phyloP scores from a whole-genome alignment of 2,113 vertebrate species.

The Furnarius figulus region DNA sequence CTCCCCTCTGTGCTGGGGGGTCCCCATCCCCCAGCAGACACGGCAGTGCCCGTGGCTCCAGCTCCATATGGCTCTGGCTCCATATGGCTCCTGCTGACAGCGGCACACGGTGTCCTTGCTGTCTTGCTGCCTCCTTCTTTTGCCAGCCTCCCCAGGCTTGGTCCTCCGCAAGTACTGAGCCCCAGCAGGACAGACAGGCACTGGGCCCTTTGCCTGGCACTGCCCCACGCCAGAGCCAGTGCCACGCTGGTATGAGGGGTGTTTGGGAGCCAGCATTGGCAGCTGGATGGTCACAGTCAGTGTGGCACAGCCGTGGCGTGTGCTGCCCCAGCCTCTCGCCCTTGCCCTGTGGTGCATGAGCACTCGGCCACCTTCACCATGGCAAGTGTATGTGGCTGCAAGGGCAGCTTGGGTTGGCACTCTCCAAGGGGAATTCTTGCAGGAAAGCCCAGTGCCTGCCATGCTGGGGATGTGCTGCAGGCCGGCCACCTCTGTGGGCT shows the following conservation, averaged over 20 bases:
- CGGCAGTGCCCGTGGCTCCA: accelerated
- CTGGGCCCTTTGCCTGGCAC: accelerated
- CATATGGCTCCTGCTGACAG: background rate
- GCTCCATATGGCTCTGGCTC: background rate
- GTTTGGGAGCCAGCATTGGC: accelerated
- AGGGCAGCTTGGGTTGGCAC: background rate
- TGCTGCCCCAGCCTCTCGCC: background rate
- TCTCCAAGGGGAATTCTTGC: no score
- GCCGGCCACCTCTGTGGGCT: background rate
- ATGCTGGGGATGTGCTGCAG: accelerated
- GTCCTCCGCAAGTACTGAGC: background rate
- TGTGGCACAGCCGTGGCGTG: accelerated
- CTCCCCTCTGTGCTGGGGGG: background rate
- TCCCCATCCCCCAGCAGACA: background rate
- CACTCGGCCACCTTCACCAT: accelerated
- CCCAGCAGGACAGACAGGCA: accelerated
- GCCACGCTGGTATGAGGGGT: accelerated
- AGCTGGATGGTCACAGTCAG: background rate
- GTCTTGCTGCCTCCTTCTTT: background rate
- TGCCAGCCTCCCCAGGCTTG: accelerated
- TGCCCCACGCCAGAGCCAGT: accelerated
- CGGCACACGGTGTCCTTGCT: background rate
- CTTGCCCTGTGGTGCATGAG: background rate
- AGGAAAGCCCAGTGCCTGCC: background rate
- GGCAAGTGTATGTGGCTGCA: background rate